These are phyloP conservation scores for Lonchura striata DNA, from an alignment of 2,113 vertebrate species.

Conservation along the genomic window DNA sequence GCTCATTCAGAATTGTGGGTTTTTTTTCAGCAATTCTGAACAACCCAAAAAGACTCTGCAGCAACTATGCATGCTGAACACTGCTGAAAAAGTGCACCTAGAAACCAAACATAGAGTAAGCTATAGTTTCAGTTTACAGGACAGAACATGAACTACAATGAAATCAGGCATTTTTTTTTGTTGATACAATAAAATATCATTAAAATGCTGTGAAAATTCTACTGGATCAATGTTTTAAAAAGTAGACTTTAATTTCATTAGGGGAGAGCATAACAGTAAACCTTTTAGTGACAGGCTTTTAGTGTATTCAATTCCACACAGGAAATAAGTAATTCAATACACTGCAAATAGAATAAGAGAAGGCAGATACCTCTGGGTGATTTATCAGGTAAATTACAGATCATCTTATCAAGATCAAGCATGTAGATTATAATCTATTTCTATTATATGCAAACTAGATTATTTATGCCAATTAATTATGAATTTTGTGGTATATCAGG, in stretches of 20 bases:
- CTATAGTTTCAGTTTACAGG: background rate
- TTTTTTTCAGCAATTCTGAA: background rate
- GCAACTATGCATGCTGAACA: background rate
- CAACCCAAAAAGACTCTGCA: background rate
- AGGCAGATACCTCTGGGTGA: background rate
- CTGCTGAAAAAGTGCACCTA: background rate
- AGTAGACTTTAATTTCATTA: background rate
- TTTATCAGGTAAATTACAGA: background rate
- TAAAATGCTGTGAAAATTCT: background rate
- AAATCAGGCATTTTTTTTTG: background rate
- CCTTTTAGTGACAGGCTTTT: background rate
- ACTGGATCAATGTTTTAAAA: background rate
- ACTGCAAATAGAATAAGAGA: constrained; percentile 14
- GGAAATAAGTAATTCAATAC: constrained; percentile 34
- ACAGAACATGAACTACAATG: background rate
- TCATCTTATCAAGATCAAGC: background rate
- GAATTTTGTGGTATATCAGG: background rate
- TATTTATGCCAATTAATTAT: background rate
- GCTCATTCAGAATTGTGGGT: background rate
- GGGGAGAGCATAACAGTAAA: background rate
- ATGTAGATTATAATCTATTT: background rate
- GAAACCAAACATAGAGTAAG: background rate
- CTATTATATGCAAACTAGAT: background rate
- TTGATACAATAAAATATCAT: background rate
- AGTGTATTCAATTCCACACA: background rate